Evolutionary conservation across 2,888 invertebrate genomes (phyloP), one percentile per base, ranked within the genome.

Genomic region (Ferdinandea cuprea): DNA sequence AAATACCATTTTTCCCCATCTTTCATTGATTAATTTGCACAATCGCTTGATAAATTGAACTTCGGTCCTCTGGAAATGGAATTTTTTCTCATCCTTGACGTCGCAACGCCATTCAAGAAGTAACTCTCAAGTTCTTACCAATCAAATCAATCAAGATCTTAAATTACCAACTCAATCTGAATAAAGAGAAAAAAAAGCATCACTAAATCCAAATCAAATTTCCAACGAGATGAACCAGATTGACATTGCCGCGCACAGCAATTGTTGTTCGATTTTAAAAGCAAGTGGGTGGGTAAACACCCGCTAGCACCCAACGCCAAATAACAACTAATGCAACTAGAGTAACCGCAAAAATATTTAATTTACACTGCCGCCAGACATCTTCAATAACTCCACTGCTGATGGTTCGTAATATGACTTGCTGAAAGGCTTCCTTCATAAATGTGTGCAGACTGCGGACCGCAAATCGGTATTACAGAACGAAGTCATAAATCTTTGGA

Each of bases 401-500:
- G 69, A 37, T 54, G n/a, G 44, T 40, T 50, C 15, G 52, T 32
- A 28, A 35, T 7, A 54, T 37, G 66, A 40, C 42, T 42, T 21
- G 40, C 44, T 61, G 68, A 61, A 21, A 44, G 63, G 11, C 42
- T 52, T 74, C 30, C 42, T 37, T 35, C 9, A 44, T 61, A 44
- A 48, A 54, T 68, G 54, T 58, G 56, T 54, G 19, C 25, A 13
- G 66, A 69, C 69, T 54, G 19, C 25, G 11, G 66, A 76, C 69
- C 69, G 52, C 76, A 76, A 76, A 76, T 80, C 80, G 56, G 37
- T 46, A 59, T 76, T 52, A 59, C 76, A 25, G 42, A 30, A 52
- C 63, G 69, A 59, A 76, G 65, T 77, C 77, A 81, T 81, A 81
- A 81, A 81, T 81, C 81, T 81, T 77, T 63, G 30, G 17, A 71